Evolutionary conservation across 2,113 vertebrate genomes (phyloP).

Genomic region (Apus apus): DNA sequence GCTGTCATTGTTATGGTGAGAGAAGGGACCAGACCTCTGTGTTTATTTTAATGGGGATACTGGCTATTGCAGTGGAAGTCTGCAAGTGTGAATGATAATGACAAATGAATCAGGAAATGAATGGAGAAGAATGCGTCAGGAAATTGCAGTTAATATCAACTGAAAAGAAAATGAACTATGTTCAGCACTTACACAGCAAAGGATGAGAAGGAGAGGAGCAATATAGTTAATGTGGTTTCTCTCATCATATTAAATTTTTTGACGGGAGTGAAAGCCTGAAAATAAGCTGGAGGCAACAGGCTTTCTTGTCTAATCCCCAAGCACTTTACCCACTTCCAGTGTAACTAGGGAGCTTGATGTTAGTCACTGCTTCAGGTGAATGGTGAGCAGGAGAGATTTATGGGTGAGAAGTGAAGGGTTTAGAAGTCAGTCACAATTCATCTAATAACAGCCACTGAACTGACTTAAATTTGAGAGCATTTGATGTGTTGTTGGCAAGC

Average conservation of each 20-base stretch:
- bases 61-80: not conserved
- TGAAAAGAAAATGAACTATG: constrained; percentile 22
- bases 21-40: not conserved
- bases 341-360: constrained; percentile 16
- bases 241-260: constrained; percentile 5
- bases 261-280: not conserved
- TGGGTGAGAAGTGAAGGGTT: not conserved
- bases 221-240: not conserved
- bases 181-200: not conserved
- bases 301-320: not conserved
- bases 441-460: not conserved
- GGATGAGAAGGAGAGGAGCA: not conserved
- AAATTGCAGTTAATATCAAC: constrained; percentile 2
- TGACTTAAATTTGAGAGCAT: constrained; percentile 1
- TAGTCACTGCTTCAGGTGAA: not conserved
- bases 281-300: not conserved
- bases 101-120: not conserved
- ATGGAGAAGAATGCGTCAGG: not conserved
- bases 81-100: not conserved
- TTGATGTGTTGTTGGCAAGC: constrained; percentile 18
- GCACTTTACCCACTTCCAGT: not conserved
- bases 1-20: not conserved
- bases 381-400: constrained; percentile 10
- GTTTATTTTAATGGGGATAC: too few relatives aligned
- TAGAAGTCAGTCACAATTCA: not conserved